Base-by-base conservation (phyloP, 2,888 invertebrate species). In the Deilephila porcellus region DNA sequence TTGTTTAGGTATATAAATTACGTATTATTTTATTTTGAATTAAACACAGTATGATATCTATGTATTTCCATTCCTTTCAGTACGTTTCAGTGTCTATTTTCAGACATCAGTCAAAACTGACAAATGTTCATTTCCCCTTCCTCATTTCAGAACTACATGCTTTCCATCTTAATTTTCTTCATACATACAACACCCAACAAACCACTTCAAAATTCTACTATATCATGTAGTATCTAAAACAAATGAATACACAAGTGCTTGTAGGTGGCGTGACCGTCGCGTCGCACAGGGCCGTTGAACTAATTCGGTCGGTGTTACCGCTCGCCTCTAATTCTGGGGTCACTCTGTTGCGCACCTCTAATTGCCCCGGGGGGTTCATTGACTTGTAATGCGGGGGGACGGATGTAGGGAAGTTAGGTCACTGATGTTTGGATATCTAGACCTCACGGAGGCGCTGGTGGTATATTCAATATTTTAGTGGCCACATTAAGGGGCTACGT, bases 281-380 rank as follows among this genome's bases (percentile, higher is more conserved):
- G 72, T 71, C 62, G 74, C 72, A 60, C 71, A 45, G 70, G 74
- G 70, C 70, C 75, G 73, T 71, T 75, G 73, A 73, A 75, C 75
- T 74, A 76, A 74, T 76, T 75, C 34, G 64, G 75, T 60, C 70
- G 74, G 20, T 76, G 76, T 76, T 78, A 81, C 81, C 76, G 82
- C 70, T 76, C 80, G 78, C 76, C 72, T 80, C 81, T 84, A 83
- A 84, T 85, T 84, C 81, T 81, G 77, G 80, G 86, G 86, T 85
- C 85, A 87, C 80, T 83, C 84, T 80, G 78, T 80, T 81, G 80
- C 77, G 80, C 72, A 72, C 71, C 53, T 70, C 32, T 72, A 74
- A 74, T 74, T 74, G 70, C 70, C 72, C 72, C 60, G 37, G 19
- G 60, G 70, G 70, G 70, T 74, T 77, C 73, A 64, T 71, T 62